Percentiles rank a stretch among this genome's conserved stretches.
These are phyloP conservation scores for Dasypogon diadema DNA, from an alignment of 2,888 invertebrate genomes.

Conservation along the genomic window DNA sequence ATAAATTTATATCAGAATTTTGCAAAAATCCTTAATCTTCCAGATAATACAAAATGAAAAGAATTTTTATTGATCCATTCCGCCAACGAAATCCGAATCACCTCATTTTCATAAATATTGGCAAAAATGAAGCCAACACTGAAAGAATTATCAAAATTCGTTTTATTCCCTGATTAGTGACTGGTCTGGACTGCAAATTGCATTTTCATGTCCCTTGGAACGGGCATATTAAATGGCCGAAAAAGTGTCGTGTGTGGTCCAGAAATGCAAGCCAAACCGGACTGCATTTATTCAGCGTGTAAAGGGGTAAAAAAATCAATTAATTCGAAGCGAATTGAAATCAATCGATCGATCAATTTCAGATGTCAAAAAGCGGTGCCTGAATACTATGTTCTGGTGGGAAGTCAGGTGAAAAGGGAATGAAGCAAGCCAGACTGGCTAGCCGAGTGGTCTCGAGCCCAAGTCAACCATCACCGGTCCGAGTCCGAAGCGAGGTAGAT, in stretches of 20 bases:
- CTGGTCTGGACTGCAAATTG: slow-evolving; percentile 30
- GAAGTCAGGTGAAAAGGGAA: background rate
- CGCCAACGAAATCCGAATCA: too few species aligned
- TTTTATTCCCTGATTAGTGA: background rate
- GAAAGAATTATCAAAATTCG: background rate
- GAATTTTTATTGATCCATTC: too few species aligned
- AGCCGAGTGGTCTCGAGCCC: background rate
- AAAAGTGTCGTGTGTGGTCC: slow-evolving; percentile 35
- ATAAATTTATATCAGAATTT: too few species aligned
- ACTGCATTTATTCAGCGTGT: slow-evolving; percentile 32
- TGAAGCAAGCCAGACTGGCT: background rate
- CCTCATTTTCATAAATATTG: too few species aligned
- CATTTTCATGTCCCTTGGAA: slow-evolving; percentile 31
- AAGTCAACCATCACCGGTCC: background rate
- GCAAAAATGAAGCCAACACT: background rate
- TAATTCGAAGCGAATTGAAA: slow-evolving; percentile 48
- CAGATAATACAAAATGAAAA: too few species aligned
- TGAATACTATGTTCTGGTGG: slow-evolving; percentile 1
- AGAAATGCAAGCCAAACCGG: background rate
- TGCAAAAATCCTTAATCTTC: too few species aligned
- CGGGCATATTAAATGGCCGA: background rate
- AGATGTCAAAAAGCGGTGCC: slow-evolving; percentile 34
- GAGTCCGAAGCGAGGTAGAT: background rate
- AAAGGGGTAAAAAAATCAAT: slow-evolving; percentile 46
- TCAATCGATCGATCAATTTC: slow-evolving; percentile 50